Evolutionary conservation across 1,140 invertebrate genomes (phyloP), one percentile per base, ranked within the genome.

Genomic region (Drosophila prosaltans): DNA sequence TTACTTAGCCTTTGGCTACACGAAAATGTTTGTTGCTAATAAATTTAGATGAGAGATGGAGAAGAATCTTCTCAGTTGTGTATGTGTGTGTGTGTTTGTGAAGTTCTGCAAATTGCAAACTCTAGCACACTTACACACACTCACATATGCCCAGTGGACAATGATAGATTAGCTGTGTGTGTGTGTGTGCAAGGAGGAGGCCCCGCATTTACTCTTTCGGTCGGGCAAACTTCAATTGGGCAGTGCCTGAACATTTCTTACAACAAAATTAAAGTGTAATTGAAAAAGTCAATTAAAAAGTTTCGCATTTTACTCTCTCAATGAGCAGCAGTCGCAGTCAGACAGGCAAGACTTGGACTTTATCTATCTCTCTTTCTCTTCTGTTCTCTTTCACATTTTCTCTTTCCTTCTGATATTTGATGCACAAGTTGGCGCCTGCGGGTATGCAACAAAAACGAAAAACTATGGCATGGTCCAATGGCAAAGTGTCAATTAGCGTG

Each of bases 281-380:
- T 89, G 84, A 89, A 89, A 89, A 89, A 89, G 85, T 89, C 84
- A 89, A 89, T 89, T 89, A 89, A 89, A 89, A 89, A 89, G 72
- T 89, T 89, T 84, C 71, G 57, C 82, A 86, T 84, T 83, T 85
- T 81, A 67, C 74, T 78, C 74, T 78, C 75, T 59, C 82, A 76
- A 85, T 77, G 65, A 79, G 57, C 76, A 59, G 63, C 58, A 77
- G 57, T 51, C 60, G 16, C 16, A 72, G 69, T 57, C 68, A 74
- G 39, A 32, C 51, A 65, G 36, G 1, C 26, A 30, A 3, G 5
- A 24, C 57, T 48, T 36, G 39, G 8, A 30, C 36, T 39, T 16
- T 6, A 21, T n/a, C 72, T n/a, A 4, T 26, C n/a, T 24, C 61
- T 32, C 16, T 43, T 2, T 1, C 43, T 5, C 32, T 36, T 6